Base-by-base conservation (phyloP, 1,140 invertebrate genomes). In the Procambarus clarkii region DNA sequence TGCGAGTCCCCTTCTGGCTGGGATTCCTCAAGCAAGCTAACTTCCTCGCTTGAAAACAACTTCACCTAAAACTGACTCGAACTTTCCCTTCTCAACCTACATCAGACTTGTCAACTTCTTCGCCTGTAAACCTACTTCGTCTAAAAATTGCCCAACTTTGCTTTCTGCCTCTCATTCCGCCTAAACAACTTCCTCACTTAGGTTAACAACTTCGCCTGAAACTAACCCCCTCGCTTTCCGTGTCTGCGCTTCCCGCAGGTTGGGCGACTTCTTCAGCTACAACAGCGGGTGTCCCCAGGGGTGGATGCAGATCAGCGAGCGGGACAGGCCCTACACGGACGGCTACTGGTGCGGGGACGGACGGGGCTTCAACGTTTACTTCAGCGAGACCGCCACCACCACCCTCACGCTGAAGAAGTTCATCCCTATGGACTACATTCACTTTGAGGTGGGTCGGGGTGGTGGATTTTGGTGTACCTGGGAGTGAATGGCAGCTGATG, bases 261-360 rank as follows among this genome's bases (percentile, higher is more conserved):
- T 93, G 4, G 92, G 92, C 1, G 92, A 93, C 90, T 93, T 93
- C 89, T 93, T 93, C 86, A 93, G 92, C 86, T 93, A 93, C 92
- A 93, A 93, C 92, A 93, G 92, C 86, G 92, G 92, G 60, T 93
- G 92, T 82, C 92, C 92, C 11, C 92, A 93, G 64, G 92, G 92
- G 2, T 93, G 92, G 97, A 97, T 97, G 96, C 96, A 96, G 58
- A 97, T 97, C 69, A 95, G 95, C 90, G 97, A 97, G 94, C 95
- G 95, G 54, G 96, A 96, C 93, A 95, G 96, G 3, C 96, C 96
- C 2, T 95, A 96, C 21, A 96, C 96, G 13, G 96, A 96, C 48
- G 97, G 97, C 3, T 96, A 97, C 94, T 98, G 97, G 97, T 97
- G 97, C 93, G 97, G 97, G 21, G 97, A 96, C 74, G 97, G 97